Base-by-base conservation (phyloP, 1,140 invertebrate species). In the Hypsibius dujardini region DNA sequence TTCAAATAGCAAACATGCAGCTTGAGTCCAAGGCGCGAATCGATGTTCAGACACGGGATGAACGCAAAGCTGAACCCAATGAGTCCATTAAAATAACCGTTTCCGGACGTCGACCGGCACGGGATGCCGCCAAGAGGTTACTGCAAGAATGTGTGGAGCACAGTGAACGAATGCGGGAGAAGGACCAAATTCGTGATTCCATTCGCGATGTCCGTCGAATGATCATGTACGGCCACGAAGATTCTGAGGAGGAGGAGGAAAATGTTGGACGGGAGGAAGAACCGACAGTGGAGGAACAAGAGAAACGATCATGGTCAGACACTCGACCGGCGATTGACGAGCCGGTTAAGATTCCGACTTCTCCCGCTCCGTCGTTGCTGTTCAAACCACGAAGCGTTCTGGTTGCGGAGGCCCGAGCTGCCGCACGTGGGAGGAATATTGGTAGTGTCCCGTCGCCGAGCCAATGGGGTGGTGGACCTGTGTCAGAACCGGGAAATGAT, bases 141-240 rank as follows among this genome's bases (percentile, higher is more conserved):
- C 12, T 67, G 12, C 62, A 67, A 42, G 42, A 67, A 12, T 67
- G 62, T 42, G 62, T 67, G 62, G 42, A 42, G 3, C 62, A 67
- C 62, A 67, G 62, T 42, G 62, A 67, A 67, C 12, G 62, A 42
- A 67, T 67, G 62, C 62, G 62, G 42, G 12, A 67, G 62, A 45
- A 67, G 7, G 62, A 67, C 42, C 3, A 42, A 42, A 67, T 67
- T 15, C 12, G 62, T 12, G 62, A 12, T 42, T 7, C 12, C 12
- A 67, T 67, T 67, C 62, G 62, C 62, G 62, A 67, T 67, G 62
- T 67, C 42, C 62, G 62, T 67, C 62, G 62, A 67, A 12, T 12
- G 7, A 67, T 67, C 42, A 15, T 67, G 62, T 67, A 67, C 45
- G 12, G 12, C 12, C 3, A 67, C 62, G 42, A 45, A 12, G 62